Percentiles rank a stretch among this genome's conserved stretches.
These are phyloP conservation scores for Ctenopoma kingsleyae DNA, from an alignment of 2,797 vertebrate species.

Conservation along the genomic window DNA sequence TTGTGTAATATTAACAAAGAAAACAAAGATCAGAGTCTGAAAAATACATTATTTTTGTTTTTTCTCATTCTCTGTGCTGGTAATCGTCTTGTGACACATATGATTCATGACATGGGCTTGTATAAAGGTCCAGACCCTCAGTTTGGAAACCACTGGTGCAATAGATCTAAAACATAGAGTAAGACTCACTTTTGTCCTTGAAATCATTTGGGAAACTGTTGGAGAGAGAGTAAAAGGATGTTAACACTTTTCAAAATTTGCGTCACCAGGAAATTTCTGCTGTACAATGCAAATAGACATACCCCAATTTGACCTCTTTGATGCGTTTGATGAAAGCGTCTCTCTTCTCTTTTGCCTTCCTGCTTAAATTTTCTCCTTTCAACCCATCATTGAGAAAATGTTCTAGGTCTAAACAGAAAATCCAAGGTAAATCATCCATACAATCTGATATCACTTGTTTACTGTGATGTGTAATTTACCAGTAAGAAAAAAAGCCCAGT, in stretches of 20 bases:
- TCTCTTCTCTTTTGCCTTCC: conserved; percentile 92
- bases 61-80: too few species aligned
- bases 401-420: conserved; percentile 87
- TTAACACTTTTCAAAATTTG: conserved; percentile 6
- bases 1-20: not conserved
- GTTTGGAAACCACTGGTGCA: conserved; percentile 6
- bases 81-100: not conserved
- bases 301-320: conserved; percentile 91
- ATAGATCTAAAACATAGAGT: not conserved
- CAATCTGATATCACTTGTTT: not conserved
- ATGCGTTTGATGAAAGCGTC: conserved; percentile 91
- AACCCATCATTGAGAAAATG: conserved; percentile 88
- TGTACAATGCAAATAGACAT: conserved; percentile 41
- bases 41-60: not conserved
- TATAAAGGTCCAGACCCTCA: not conserved
- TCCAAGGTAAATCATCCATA: not conserved
- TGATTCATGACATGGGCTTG: not conserved
- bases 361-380: conserved; percentile 93
- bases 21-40: not conserved
- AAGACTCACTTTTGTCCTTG: conserved; percentile 90
- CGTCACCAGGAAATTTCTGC: not conserved
- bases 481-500: not conserved
- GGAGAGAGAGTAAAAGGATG: conserved; percentile 50
- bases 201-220: conserved; percentile 91
- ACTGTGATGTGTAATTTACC: not conserved